These are phyloP conservation scores for Lepeophtheirus nordmannii DNA, from an alignment of 2,888 invertebrate genomes.

Conservation along the genomic window DNA sequence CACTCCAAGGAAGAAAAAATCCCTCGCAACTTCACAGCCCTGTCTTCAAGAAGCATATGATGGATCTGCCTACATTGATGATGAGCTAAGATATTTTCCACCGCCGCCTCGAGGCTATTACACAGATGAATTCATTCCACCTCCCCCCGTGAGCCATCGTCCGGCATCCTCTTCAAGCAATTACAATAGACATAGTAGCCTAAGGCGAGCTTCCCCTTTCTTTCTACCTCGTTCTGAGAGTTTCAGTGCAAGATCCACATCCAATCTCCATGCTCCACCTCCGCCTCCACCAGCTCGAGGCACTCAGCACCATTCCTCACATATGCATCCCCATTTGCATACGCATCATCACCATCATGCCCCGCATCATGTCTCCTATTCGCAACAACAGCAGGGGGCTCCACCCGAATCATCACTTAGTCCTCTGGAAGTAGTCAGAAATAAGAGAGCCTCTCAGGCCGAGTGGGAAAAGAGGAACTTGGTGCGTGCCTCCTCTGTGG, in stretches of 20 bases:
- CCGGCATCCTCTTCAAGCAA: slow-evolving; percentile 4
- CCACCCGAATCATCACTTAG: background rate
- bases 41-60: background rate
- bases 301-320: too few species aligned
- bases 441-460: background rate
- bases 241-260: background rate
- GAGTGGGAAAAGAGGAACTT: slow-evolving; percentile 5
- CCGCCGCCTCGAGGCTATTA: background rate
- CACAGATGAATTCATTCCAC: background rate
- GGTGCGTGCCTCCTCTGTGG: background rate
- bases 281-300: too few species aligned
- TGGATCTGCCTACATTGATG: background rate
- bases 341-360: too few species aligned
- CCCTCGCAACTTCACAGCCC: background rate
- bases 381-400: too few species aligned
- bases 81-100: background rate
- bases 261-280: background rate
- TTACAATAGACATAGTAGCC: background rate
- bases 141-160: background rate
- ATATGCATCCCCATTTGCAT: too few species aligned
- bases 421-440: background rate
- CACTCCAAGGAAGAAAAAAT: background rate
- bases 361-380: too few species aligned
- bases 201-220: background rate
- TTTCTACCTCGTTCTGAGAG: slow-evolving; percentile 3